These are phyloP conservation scores for Ptilodon capucinus DNA, from an alignment of 2,888 invertebrate species.

Conservation along the genomic window DNA sequence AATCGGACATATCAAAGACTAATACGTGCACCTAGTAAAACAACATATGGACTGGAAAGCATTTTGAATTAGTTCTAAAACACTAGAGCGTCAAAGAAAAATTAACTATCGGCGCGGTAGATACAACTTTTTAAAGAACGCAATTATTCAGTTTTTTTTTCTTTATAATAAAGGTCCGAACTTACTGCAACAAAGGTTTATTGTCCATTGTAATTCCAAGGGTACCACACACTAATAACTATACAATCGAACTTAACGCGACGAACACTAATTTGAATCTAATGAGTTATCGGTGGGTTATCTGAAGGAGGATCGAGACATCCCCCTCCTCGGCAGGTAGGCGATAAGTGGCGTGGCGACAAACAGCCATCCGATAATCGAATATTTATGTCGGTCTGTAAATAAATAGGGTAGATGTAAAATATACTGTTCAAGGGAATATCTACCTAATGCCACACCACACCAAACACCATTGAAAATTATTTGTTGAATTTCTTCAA, in stretches of 20 bases:
- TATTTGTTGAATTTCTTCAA: too few species aligned
- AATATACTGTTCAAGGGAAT: too few species aligned
- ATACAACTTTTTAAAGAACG: too few species aligned
- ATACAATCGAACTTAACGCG: slow-evolving; percentile 21
- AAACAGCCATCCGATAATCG: slow-evolving; percentile 22
- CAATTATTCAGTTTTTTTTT: too few species aligned
- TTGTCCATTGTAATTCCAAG: slow-evolving; percentile 48
- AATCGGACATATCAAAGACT: too few species aligned
- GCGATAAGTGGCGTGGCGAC: slow-evolving; percentile 17
- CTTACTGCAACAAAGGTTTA: slow-evolving; percentile 65
- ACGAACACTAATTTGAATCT: slow-evolving; percentile 45
- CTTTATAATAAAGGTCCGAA: slow-evolving; percentile 24
- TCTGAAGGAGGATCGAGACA: slow-evolving; percentile 21
- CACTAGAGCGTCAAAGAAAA: too few species aligned
- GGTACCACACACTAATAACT: background rate
- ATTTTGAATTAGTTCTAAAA: too few species aligned
- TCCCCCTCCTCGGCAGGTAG: slow-evolving; percentile 33
- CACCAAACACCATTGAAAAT: too few species aligned
- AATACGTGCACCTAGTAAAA: too few species aligned
- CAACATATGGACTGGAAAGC: too few species aligned
- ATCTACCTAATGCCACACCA: too few species aligned
- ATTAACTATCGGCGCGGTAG: too few species aligned
- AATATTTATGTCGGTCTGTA: background rate
- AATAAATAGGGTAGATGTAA: background rate
- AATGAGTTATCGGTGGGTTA: slow-evolving; percentile 36